These are phyloP conservation scores for Branchellion lobata DNA, from an alignment of 2,888 invertebrate species.

Conservation along the genomic window DNA sequence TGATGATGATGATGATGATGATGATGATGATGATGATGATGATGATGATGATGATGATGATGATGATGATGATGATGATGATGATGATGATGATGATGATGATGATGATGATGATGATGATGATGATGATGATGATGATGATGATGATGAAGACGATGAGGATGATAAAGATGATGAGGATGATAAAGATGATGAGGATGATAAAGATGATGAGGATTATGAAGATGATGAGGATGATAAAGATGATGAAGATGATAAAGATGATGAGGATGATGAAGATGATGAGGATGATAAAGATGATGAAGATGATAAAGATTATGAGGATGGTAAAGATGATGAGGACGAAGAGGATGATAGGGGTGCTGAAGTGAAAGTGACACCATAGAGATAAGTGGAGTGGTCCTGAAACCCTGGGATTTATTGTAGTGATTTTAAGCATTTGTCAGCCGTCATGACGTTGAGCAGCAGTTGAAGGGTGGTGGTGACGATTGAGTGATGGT, in stretches of 20 bases:
- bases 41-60: conserved; percentile 10
- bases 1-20: conserved; percentile 22
- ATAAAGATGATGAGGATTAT: not conserved
- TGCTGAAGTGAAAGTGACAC: not conserved
- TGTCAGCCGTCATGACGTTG: too few relatives aligned
- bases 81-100: too few relatives aligned
- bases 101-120: not conserved
- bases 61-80: not conserved
- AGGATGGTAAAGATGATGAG: conserved; percentile 11
- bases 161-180: not conserved
- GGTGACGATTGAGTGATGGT: too few relatives aligned
- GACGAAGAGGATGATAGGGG: conserved; percentile 7
- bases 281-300: not conserved
- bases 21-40: conserved; percentile 19
- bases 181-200: conserved; percentile 6
- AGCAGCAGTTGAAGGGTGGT: too few relatives aligned
- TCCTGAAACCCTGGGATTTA: not conserved
- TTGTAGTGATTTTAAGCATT: too few relatives aligned
- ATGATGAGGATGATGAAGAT: too few relatives aligned
- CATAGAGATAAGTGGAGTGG: too few relatives aligned
- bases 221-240: not conserved
- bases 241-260: conserved; percentile 19
- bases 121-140: conserved; percentile 14
- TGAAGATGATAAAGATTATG: conserved; percentile 8
- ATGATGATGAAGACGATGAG: not conserved